Evolutionary conservation across 2,888 invertebrate species (phyloP).

Genomic region (Ophion ventricosus): DNA sequence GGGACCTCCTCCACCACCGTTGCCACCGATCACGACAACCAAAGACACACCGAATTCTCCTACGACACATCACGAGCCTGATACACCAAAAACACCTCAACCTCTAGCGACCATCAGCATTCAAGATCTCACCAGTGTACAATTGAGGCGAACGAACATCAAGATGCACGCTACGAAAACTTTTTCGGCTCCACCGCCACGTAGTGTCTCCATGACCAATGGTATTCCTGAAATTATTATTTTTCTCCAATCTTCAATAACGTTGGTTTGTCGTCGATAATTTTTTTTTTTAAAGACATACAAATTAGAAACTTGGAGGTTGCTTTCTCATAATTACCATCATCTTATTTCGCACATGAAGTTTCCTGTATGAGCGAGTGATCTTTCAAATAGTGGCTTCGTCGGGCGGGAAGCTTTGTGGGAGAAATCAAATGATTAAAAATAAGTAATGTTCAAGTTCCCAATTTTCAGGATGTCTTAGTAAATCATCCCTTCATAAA

Average conservation of each 20-base stretch:
- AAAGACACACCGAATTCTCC: constrained; percentile 48
- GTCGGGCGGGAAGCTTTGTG: too few species aligned
- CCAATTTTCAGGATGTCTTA: too few species aligned
- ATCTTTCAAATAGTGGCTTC: too few species aligned
- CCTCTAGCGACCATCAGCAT: constrained; percentile 94
- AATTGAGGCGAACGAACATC: constrained; percentile 88
- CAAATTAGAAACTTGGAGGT: too few species aligned
- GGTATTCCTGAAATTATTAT: constrained; percentile 69
- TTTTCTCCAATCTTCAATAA: neutral
- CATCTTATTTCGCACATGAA: too few species aligned
- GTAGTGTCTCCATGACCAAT: constrained; percentile 88
- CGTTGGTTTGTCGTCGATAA: neutral
- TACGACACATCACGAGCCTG: constrained; percentile 79
- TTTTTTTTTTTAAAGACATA: too few species aligned
- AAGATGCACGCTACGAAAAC: constrained; percentile 91
- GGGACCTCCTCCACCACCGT: constrained; percentile 85
- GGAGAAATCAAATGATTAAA: too few species aligned
- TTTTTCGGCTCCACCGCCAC: constrained; percentile 90
- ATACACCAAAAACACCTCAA: constrained; percentile 86
- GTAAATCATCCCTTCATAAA: too few species aligned
- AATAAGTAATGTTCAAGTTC: too few species aligned
- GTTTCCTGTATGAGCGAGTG: too few species aligned
- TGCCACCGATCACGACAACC: constrained; percentile 77
- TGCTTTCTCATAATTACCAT: too few species aligned
- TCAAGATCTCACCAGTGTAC: constrained; percentile 93